phyloP scores from a whole-genome alignment of 2,888 invertebrate genomes.

The Pandemis cinnamomeana region DNA sequence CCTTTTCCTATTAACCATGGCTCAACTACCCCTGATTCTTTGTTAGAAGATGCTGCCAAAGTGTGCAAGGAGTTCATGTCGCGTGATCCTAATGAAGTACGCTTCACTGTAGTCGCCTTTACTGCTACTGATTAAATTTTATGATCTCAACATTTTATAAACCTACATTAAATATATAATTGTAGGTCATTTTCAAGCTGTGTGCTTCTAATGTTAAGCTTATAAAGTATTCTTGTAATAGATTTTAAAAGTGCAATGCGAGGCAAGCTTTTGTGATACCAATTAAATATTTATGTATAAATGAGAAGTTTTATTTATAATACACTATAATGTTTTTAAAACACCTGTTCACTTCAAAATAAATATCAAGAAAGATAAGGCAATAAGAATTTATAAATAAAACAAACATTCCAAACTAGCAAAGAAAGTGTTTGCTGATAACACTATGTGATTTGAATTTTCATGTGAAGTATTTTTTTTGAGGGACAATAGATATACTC shows the following conservation, averaged over 20 bases:
- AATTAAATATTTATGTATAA: slow-evolving; percentile 62
- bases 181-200: slow-evolving; percentile 10
- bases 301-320: slow-evolving; percentile 35
- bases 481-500: no score
- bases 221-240: slow-evolving; percentile 53
- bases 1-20: slow-evolving; percentile 94
- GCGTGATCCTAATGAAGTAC: slow-evolving; percentile 93
- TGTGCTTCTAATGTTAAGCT: slow-evolving; percentile 54
- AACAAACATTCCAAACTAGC: no score
- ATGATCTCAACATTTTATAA: not conserved
- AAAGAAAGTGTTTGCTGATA: no score
- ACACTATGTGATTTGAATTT: no score
- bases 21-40: slow-evolving; percentile 87
- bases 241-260: slow-evolving; percentile 60
- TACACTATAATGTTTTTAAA: not conserved
- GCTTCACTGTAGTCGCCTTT: slow-evolving; percentile 95
- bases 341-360: not conserved
- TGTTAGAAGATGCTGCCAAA: slow-evolving; percentile 93
- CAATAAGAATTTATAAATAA: no score
- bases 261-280: slow-evolving; percentile 77
- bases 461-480: no score
- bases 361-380: no score
- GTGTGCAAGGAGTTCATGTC: slow-evolving; percentile 94
- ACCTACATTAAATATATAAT: not conserved
- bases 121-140: slow-evolving; percentile 81